phyloP scores from a whole-genome alignment of 2,797 vertebrate genomes.

The Poecilia wingei region DNA sequence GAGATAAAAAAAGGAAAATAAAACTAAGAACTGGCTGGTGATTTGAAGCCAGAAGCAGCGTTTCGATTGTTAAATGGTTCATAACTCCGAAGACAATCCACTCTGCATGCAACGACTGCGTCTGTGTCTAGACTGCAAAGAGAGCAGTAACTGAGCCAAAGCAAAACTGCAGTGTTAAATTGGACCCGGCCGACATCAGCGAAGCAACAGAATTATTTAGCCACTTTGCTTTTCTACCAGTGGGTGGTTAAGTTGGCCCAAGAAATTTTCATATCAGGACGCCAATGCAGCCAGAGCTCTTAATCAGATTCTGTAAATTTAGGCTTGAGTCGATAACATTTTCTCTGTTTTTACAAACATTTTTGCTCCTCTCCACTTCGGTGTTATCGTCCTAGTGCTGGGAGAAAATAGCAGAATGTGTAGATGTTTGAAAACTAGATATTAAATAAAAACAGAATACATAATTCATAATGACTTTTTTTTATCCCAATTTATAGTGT shows the following conservation, averaged over 20 bases:
- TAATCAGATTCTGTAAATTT: background rate
- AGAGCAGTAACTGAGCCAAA: slow-evolving; percentile 36
- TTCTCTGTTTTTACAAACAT: background rate
- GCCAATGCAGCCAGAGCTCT: background rate
- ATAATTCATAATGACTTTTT: background rate
- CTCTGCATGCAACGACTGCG: slow-evolving; percentile 15
- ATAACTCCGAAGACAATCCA: slow-evolving; percentile 44
- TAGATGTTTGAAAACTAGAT: background rate
- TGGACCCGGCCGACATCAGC: slow-evolving; percentile 24
- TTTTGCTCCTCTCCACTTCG: background rate
- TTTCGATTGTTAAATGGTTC: slow-evolving; percentile 54
- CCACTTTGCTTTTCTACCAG: slow-evolving; percentile 3
- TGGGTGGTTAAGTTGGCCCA: background rate
- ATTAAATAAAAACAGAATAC: background rate
- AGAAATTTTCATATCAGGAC: background rate
- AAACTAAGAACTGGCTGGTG: slow-evolving; percentile 25
- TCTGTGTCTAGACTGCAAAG: slow-evolving; percentile 45
- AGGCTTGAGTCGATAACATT: background rate
- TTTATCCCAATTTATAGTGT: background rate
- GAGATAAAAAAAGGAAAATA: background rate
- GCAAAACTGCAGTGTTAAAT: slow-evolving; percentile 40
- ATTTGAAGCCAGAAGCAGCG: slow-evolving; percentile 33
- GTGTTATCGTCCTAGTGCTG: background rate
- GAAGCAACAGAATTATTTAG: slow-evolving; percentile 16
- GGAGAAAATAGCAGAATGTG: background rate